phyloP scores from a whole-genome alignment of 2,888 invertebrate genomes.

The Drosophila merina region DNA sequence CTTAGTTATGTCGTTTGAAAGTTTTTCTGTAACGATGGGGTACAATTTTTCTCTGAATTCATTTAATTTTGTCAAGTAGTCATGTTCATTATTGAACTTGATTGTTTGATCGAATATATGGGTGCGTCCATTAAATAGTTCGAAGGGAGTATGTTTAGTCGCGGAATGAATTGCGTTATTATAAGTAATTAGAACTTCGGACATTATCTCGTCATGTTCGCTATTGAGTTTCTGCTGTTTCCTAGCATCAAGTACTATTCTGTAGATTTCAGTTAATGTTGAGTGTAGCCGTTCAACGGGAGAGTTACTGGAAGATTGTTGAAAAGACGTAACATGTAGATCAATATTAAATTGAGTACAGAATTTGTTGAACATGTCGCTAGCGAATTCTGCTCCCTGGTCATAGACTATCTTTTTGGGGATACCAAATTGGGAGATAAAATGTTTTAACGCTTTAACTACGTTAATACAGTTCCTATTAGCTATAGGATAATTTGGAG shows the following conservation, averaged over 20 bases:
- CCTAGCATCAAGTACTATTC: background rate
- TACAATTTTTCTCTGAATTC: background rate
- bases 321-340: background rate
- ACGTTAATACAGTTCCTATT: too few species aligned
- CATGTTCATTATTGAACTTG: conserved; percentile 1
- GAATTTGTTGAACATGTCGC: background rate
- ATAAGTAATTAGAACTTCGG: background rate
- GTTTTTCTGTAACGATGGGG: background rate
- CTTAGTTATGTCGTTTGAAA: too few species aligned
- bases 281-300: background rate
- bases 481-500: background rate
- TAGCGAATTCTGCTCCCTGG: background rate
- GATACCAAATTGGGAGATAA: too few species aligned
- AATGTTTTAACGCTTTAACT: too few species aligned
- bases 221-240: background rate
- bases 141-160: background rate
- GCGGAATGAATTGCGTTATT: conserved; percentile 4
- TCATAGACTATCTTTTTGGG: background rate
- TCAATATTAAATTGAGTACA: background rate
- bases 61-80: conserved; percentile 1
- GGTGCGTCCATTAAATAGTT: background rate
- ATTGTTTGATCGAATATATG: background rate
- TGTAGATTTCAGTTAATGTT: background rate
- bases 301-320: conserved; percentile 1
- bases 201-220: too few species aligned